Conservation (phyloP, 64 coral and sea anemone species). For the Pocillopora verrucosa region DNA sequence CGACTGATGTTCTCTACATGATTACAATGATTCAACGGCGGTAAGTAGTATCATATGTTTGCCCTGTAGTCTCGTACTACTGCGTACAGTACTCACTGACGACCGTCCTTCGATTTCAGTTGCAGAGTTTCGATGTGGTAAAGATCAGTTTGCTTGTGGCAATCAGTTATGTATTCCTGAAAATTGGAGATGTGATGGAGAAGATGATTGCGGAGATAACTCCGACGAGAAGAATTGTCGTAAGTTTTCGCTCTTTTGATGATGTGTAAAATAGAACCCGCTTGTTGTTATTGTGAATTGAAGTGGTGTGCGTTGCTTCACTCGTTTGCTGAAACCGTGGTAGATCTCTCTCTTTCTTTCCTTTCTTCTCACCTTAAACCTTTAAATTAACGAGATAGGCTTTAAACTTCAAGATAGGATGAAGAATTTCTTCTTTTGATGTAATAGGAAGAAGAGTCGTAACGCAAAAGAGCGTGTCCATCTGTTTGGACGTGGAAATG, state of each 20-base stretch:
- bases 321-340: background rate
- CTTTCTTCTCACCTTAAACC: background rate
- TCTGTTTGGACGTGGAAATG: background rate
- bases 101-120: slow-evolving; percentile 12
- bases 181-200: slow-evolving; percentile 69
- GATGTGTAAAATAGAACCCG: background rate
- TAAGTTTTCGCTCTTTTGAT: slow-evolving; percentile 49
- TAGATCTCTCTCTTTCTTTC: background rate
- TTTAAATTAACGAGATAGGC: background rate
- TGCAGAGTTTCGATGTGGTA: slow-evolving; percentile 4
- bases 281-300: background rate
- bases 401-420: background rate
- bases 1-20: background rate
- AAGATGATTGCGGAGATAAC: slow-evolving; percentile 67
- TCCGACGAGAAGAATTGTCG: slow-evolving; percentile 69
- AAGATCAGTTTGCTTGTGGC: slow-evolving; percentile 52
- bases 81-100: background rate
- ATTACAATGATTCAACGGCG: background rate
- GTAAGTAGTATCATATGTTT: background rate
- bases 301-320: background rate
- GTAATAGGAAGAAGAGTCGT: background rate
- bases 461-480: background rate
- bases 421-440: background rate
- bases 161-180: slow-evolving; percentile 67
- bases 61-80: background rate